Percentiles rank a stretch among this genome's conserved stretches.
Conservation (phyloP, 2,113 vertebrate genomes). For the Oncorhynchus nerka region DNA sequence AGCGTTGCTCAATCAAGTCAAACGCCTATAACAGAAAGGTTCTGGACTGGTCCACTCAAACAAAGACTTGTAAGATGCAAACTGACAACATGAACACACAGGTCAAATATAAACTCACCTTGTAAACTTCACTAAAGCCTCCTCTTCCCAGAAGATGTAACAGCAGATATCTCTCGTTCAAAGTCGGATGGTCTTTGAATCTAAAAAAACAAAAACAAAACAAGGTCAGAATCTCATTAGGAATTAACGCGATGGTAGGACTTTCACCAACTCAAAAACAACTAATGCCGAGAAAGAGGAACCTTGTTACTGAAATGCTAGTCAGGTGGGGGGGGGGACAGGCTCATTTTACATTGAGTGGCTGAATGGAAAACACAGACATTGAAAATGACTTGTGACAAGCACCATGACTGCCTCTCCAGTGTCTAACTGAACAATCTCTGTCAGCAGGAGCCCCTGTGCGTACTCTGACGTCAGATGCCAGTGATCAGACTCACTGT, state of each 20-base stretch:
- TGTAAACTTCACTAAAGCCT: slow-evolving; percentile 99
- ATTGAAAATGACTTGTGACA: background rate
- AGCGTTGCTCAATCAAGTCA: slow-evolving; percentile 98
- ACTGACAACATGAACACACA: background rate
- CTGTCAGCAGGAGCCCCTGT: background rate
- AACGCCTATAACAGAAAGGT: slow-evolving; percentile 81
- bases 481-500: slow-evolving; percentile 80
- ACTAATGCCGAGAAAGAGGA: no score
- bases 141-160: slow-evolving; percentile 96
- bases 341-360: no score
- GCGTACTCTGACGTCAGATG: no score
- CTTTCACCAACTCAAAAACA: no score
- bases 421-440: background rate
- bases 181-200: slow-evolving; percentile 98
- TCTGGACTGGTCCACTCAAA: background rate
- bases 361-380: no score
- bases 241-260: no score
- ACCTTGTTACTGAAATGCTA: no score
- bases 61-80: background rate
- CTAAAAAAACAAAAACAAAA: slow-evolving; percentile 54
- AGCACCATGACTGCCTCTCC: background rate
- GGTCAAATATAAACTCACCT: slow-evolving; percentile 71
- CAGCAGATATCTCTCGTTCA: slow-evolving; percentile 97
- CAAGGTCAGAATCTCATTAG: background rate
- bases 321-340: no score